These are phyloP conservation scores for Taphrorychus bicolor DNA, from an alignment of 2,888 invertebrate genomes.

Conservation along the genomic window DNA sequence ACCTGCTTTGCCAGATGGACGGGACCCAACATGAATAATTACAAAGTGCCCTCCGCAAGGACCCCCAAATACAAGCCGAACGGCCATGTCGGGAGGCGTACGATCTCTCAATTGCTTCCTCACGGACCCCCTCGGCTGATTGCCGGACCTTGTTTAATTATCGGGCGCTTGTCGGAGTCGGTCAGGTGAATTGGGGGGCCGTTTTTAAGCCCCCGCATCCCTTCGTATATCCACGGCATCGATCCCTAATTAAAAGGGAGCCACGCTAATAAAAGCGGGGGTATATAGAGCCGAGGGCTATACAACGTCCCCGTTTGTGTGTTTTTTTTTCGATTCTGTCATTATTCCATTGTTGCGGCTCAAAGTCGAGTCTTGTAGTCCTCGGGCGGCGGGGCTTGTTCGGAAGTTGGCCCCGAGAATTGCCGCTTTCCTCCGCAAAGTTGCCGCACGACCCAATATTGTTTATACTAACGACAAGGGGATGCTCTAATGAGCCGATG, in stretches of 20 bases:
- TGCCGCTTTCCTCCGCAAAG: background rate
- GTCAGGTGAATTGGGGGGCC: conserved; percentile 31
- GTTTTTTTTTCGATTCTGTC: conserved; percentile 30
- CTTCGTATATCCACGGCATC: background rate
- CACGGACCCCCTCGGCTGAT: conserved; percentile 50
- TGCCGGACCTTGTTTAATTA: conserved; percentile 60
- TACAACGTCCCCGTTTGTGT: conserved; percentile 22
- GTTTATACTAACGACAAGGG: too few species aligned
- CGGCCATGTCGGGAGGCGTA: conserved; percentile 44
- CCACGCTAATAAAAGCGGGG: conserved; percentile 12
- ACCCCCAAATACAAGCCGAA: conserved; percentile 46
- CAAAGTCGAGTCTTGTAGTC: conserved; percentile 30
- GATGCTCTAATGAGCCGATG: background rate
- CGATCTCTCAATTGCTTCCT: conserved; percentile 41
- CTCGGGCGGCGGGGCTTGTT: conserved; percentile 13
- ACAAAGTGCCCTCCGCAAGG: conserved; percentile 37
- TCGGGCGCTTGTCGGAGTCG: conserved; percentile 51
- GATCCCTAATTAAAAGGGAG: conserved; percentile 9
- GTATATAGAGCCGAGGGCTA: conserved; percentile 22
- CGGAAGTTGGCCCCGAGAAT: conserved; percentile 10
- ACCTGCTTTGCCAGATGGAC: background rate
- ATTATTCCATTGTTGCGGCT: conserved; percentile 33
- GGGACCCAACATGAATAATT: conserved; percentile 44
- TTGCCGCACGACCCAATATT: background rate
- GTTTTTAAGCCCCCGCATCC: conserved; percentile 9